A percentile compares a stretch with the other conserved stretches of the same genome.
Evolutionary conservation across 1,140 invertebrate genomes (phyloP).

Genomic region (Zaprionus vittiger): DNA sequence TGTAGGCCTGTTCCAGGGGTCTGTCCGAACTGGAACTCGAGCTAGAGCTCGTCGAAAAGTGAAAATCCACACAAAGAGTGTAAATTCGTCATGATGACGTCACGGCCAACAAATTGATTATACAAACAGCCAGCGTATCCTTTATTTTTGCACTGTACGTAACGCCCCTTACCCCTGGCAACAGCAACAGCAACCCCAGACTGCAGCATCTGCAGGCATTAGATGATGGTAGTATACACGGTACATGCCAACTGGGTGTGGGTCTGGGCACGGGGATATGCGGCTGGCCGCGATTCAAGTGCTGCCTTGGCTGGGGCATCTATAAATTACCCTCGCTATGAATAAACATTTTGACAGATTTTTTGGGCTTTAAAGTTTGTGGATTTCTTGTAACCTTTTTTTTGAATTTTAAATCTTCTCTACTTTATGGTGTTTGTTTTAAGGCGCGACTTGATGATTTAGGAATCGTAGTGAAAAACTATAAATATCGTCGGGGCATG

Average conservation of each 20-base stretch:
- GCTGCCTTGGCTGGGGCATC: constrained; percentile 11
- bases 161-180: constrained; percentile 20
- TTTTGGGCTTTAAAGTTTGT: constrained; percentile 33
- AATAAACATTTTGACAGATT: constrained; percentile 56
- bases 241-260: neutral
- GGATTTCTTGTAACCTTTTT: constrained; percentile 33
- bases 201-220: constrained; percentile 21
- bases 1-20: constrained; percentile 35
- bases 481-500: constrained; percentile 31
- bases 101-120: constrained; percentile 65
- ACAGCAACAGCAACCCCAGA: constrained; percentile 37
- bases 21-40: neutral
- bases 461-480: constrained; percentile 17
- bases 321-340: constrained; percentile 47
- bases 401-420: constrained; percentile 60
- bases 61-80: constrained; percentile 47
- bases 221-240: constrained; percentile 1
- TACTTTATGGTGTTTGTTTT: constrained; percentile 43
- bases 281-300: constrained; percentile 15
- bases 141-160: constrained; percentile 48
- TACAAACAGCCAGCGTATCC: constrained; percentile 60
- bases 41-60: constrained; percentile 46
- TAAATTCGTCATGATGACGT: constrained; percentile 71
- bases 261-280: neutral
- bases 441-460: constrained; percentile 37